Evolutionary conservation across 2,797 vertebrate genomes (phyloP).

Genomic region (Sebastes hubbsi): DNA sequence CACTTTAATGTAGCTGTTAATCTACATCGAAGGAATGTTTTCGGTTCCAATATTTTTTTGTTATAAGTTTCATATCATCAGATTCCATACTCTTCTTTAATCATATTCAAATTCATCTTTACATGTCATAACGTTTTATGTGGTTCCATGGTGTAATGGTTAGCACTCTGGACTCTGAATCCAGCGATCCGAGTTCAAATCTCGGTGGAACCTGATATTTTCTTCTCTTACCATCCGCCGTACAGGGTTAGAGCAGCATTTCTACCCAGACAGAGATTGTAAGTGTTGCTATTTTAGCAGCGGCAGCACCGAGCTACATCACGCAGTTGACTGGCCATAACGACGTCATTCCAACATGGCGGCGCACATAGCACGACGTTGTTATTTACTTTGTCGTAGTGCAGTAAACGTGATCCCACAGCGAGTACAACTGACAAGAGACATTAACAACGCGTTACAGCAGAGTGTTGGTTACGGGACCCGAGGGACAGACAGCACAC

Average conservation of each 20-base stretch:
- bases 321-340: neutral
- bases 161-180: constrained; percentile 71
- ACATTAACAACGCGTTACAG: neutral
- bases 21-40: too few relatives aligned
- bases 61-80: too few relatives aligned
- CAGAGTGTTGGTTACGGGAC: constrained; percentile 32
- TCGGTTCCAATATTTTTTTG: too few relatives aligned
- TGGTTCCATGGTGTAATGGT: constrained; percentile 66
- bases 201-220: constrained; percentile 62
- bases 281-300: neutral
- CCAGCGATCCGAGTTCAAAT: constrained; percentile 65
- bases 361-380: constrained; percentile 25
- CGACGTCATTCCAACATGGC: constrained; percentile 74
- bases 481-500: constrained; percentile 2
- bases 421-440: neutral
- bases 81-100: too few relatives aligned
- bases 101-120: too few relatives aligned
- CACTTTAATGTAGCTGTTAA: too few relatives aligned
- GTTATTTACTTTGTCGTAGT: constrained; percentile 24
- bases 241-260: neutral
- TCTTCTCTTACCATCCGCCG: too few relatives aligned
- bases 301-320: neutral
- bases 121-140: rapidly evolving
- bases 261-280: too few relatives aligned
- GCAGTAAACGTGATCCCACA: neutral